Percentiles rank a stretch among this genome's conserved stretches.
These are phyloP conservation scores for Phortica magna DNA, from an alignment of 2,888 invertebrate species.

Conservation along the genomic window DNA sequence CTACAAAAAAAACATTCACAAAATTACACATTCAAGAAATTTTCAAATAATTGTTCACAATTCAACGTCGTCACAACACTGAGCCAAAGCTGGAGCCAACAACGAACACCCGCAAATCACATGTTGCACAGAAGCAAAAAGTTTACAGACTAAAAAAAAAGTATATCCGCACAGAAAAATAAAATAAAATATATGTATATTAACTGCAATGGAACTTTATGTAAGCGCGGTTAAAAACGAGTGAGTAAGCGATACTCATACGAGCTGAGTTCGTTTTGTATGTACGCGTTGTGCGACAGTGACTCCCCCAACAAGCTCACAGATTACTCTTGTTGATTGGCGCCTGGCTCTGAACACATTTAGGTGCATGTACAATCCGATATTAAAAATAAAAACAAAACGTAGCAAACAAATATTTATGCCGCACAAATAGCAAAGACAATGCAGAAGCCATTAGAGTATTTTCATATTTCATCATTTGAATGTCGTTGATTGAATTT, in stretches of 20 bases:
- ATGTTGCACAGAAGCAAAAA: conserved; percentile 5
- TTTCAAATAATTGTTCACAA: not conserved
- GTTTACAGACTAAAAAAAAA: not conserved
- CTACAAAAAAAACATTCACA: not conserved
- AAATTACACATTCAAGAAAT: conserved; percentile 6
- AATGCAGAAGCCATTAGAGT: not conserved
- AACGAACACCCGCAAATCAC: not conserved
- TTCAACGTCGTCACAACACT: not conserved
- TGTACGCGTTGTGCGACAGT: not conserved
- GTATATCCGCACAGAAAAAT: not conserved
- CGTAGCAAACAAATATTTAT: not conserved
- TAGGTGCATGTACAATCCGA: not conserved
- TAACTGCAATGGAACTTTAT: conserved; percentile 8
- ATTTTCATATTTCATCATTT: conserved; percentile 25
- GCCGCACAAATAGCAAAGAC: not conserved
- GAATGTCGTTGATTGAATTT: conserved; percentile 7
- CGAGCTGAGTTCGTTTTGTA: not conserved
- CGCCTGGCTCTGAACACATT: not conserved
- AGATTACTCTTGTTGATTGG: not conserved
- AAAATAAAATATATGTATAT: not conserved
- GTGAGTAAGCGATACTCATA: not conserved
- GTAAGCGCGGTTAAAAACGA: not conserved
- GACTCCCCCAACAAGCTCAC: not conserved
- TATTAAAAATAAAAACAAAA: not conserved
- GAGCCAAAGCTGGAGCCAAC: too few relatives aligned